A percentile compares a stretch with the other conserved stretches of the same genome.
phyloP scores from a whole-genome alignment of 2,888 invertebrate genomes.

The Stenurella melanura region DNA sequence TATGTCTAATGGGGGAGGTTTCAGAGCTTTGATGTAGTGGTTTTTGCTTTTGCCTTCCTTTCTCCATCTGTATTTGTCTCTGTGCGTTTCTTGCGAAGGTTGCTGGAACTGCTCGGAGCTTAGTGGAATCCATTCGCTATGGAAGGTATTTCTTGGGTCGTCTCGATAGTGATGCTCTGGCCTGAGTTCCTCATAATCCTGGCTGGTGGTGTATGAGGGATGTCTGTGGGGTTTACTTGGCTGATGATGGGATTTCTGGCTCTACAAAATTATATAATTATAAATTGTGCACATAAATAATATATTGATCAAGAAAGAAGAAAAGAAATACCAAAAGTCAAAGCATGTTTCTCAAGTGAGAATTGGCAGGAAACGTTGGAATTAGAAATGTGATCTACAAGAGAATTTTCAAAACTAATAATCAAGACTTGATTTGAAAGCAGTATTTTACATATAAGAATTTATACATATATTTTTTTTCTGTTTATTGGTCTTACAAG shows the following conservation, averaged over 20 bases:
- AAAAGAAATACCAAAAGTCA: too few relatives aligned
- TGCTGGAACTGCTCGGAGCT: slow-evolving; percentile 16
- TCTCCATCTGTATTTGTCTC: background rate
- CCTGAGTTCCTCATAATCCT: slow-evolving; percentile 17
- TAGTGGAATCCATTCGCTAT: slow-evolving; percentile 30
- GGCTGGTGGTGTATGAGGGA: background rate
- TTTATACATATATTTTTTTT: too few relatives aligned
- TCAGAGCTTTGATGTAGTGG: slow-evolving; percentile 13
- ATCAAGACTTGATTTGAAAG: too few relatives aligned
- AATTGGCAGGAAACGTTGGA: too few relatives aligned
- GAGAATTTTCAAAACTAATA: too few relatives aligned
- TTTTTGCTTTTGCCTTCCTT: slow-evolving; percentile 28
- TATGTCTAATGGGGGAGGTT: slow-evolving; percentile 28
- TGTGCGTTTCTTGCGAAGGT: background rate
- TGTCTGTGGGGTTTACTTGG: slow-evolving; percentile 6
- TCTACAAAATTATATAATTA: background rate
- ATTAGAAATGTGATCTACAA: too few relatives aligned
- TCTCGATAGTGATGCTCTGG: slow-evolving; percentile 13
- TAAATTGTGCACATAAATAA: background rate
- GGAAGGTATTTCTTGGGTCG: background rate
- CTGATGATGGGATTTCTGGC: slow-evolving; percentile 17
- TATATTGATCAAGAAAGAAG: too few relatives aligned
- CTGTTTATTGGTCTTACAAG: too few relatives aligned
- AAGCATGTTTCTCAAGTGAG: too few relatives aligned
- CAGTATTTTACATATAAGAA: too few relatives aligned